These are phyloP conservation scores for Zaprionus africanus DNA, from an alignment of 1,140 invertebrate species.

Conservation along the genomic window DNA sequence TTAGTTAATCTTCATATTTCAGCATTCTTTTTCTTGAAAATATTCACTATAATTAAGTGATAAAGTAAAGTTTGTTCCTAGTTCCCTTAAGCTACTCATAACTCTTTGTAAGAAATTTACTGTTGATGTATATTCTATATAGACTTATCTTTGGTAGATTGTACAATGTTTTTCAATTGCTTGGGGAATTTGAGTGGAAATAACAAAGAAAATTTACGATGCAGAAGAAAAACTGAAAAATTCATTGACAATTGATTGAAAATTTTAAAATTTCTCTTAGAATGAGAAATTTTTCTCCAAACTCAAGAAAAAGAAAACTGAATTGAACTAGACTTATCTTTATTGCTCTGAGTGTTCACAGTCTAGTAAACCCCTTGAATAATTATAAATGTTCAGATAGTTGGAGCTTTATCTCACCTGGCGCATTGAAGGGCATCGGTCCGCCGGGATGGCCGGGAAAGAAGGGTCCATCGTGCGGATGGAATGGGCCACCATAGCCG, in stretches of 20 bases:
- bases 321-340: neutral
- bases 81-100: neutral
- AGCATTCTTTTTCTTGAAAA: no score
- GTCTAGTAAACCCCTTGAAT: neutral
- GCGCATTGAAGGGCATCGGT: constrained; percentile 90
- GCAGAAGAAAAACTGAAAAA: neutral
- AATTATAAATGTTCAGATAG: constrained; percentile 48
- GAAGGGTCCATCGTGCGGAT: constrained; percentile 93
- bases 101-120: neutral
- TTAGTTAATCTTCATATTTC: no score
- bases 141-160: neutral
- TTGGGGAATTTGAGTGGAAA: neutral
- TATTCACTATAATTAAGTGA: neutral
- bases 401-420: constrained; percentile 85
- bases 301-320: no score
- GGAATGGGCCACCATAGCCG: constrained; percentile 93
- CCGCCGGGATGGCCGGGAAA: constrained; percentile 92
- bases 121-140: neutral
- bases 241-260: neutral
- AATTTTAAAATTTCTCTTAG: neutral
- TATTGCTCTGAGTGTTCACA: neutral
- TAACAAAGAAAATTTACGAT: neutral
- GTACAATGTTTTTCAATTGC: neutral
- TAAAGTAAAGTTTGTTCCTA: neutral
- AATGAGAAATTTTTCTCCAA: neutral